phyloP scores from a whole-genome alignment of 2,888 invertebrate species.

The Phyto melanocephala region DNA sequence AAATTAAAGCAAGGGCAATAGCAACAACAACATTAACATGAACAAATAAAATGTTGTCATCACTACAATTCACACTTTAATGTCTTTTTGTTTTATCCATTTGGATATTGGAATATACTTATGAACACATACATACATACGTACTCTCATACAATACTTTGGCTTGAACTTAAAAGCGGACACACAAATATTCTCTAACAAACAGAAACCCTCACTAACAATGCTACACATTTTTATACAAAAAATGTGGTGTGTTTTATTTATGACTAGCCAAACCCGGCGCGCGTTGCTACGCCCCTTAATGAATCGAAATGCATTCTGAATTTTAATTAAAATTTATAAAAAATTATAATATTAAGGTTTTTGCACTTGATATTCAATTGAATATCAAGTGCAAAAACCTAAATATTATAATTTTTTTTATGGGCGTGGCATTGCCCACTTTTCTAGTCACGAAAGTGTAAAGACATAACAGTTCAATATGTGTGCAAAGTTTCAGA shows the following conservation, averaged over 20 bases:
- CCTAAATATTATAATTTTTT: no score
- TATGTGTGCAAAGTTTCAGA: no score
- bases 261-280: no score
- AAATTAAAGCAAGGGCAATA: background rate
- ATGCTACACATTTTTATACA: background rate
- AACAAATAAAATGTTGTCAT: conserved; percentile 56
- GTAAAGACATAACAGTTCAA: no score
- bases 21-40: conserved; percentile 24
- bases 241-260: conserved; percentile 38
- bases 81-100: conserved; percentile 43
- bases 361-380: no score
- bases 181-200: background rate
- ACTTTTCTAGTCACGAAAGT: no score
- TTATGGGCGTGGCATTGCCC: no score
- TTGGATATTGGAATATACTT: background rate
- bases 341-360: no score
- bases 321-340: no score
- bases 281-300: no score
- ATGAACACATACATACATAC: background rate
- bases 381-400: no score
- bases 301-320: no score
- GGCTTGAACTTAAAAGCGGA: background rate
- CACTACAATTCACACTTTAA: conserved; percentile 59
- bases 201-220: background rate
- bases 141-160: conserved; percentile 25